Conservation (phyloP, 1,140 invertebrate genomes). For the Aricia agestis region DNA sequence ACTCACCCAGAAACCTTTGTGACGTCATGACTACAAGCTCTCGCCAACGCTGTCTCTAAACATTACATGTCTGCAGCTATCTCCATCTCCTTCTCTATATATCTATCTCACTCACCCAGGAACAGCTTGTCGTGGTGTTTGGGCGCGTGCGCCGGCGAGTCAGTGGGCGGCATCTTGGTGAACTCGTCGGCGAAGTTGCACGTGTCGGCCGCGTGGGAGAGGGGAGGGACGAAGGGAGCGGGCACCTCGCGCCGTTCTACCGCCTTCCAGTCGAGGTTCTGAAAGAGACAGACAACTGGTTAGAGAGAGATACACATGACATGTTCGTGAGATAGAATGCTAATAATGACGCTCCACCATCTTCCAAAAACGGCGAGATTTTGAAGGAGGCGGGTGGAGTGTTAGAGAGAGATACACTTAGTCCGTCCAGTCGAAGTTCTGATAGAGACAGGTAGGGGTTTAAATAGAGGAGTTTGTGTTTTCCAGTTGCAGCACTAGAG, state of each 20-base stretch:
- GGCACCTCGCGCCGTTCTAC: constrained; percentile 83
- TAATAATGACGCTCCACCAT: constrained; percentile 82
- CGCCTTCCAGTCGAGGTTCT: constrained; percentile 86
- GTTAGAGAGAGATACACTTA: not conserved
- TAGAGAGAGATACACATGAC: not conserved
- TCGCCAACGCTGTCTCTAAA: too few species aligned
- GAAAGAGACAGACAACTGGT: constrained; percentile 10
- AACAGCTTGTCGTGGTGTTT: constrained; percentile 90
- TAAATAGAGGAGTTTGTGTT: too few species aligned
- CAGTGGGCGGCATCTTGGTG: constrained; percentile 90
- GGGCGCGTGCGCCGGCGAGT: constrained; percentile 93
- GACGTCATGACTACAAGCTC: too few species aligned
- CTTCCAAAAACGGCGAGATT: constrained; percentile 87
- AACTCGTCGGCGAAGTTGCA: constrained; percentile 98
- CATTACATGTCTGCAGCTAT: too few species aligned
- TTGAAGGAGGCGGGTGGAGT: constrained; percentile 44
- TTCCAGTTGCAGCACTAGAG: too few species aligned
- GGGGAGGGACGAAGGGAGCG: constrained; percentile 89
- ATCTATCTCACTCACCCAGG: constrained; percentile 38
- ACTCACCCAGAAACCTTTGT: constrained; percentile 81
- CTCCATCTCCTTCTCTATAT: not conserved
- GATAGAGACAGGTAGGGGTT: too few species aligned
- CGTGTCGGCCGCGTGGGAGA: constrained; percentile 91
- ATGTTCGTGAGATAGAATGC: too few species aligned
- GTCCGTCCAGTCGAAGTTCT: too few species aligned